Base-by-base conservation (phyloP, 2,797 vertebrate genomes). In the Tragelaphus eurycerus region DNA sequence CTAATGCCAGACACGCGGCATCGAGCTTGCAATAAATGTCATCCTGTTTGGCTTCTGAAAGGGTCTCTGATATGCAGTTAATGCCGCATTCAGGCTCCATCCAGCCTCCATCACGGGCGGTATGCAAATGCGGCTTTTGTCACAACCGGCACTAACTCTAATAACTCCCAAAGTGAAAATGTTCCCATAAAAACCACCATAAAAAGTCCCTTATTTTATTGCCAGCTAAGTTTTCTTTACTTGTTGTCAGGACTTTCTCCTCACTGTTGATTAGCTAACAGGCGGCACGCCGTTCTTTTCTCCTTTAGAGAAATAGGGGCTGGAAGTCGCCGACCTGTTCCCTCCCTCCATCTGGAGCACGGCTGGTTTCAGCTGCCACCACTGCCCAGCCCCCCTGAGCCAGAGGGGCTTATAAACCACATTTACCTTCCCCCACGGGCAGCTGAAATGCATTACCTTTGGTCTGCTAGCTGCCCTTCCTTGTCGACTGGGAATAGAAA, bases 81-180 rank as follows among this genome's bases (percentile, higher is more conserved):
- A 86, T 50, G 93, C 97, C 0, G 82, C 90, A 46, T 89, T 89
- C 98, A 48, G 85, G 71, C 78, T 95, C 97, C 96, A 81, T 71
- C 90, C 97, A 85, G 90, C 94, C 97, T 92, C 97, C 97, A 96
- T 95, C 98, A 97, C 81, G 2, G 95, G 95, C 50, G 93, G 94
- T 97, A 98, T 98, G 98, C 98, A 98, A 98, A 98, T 98, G 95
- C 17, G 25, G 98, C 92, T 98, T 97, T 97, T 98, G 97, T 98
- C 98, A 98, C 98, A 96, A 97, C 98, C 91, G 19, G 96, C 97
- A 96, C 97, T 96, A 96, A 98, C 96, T 97, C 98, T 98, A 98
- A 98, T 98, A 98, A 98, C 96, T 98, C 98, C 98, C 98, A 97
- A 97, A 98, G 98, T 98, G 98, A 96, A 98, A 97, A 98, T 98